A percentile compares a stretch with the other conserved stretches of the same genome.
These are phyloP conservation scores for Bovichtus diacanthus DNA, from an alignment of 2,797 vertebrate genomes.

Conservation along the genomic window DNA sequence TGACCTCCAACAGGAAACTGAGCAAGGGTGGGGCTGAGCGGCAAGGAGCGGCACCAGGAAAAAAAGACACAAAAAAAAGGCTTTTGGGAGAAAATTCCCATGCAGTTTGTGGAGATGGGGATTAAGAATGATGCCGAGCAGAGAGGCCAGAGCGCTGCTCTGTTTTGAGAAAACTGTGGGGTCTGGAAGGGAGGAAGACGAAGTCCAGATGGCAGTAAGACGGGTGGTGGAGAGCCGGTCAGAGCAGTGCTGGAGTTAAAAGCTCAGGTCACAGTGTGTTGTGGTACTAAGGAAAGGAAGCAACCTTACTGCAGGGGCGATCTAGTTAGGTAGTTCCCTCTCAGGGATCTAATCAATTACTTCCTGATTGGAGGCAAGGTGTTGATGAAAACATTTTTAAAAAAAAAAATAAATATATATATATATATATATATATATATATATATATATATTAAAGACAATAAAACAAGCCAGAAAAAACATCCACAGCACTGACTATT, in stretches of 20 bases:
- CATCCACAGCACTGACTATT: conserved; percentile 1
- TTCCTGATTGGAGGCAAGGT: conserved; percentile 57
- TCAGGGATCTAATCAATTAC: conserved; percentile 65
- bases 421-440: too few relatives aligned
- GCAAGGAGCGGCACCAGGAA: conserved; percentile 71
- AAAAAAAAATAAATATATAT: too few relatives aligned
- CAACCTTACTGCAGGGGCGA: conserved; percentile 29
- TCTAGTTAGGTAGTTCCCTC: conserved; percentile 45
- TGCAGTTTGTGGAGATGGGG: conserved; percentile 63
- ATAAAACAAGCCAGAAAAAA: conserved; percentile 32
- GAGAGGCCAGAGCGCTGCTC: conserved; percentile 30
- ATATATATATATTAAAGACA: too few relatives aligned
- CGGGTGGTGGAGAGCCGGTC: conserved; percentile 31
- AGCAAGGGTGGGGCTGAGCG: conserved; percentile 79
- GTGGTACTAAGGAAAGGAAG: conserved; percentile 55
- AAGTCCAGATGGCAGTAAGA: conserved; percentile 65
- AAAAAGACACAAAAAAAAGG: conserved; percentile 46
- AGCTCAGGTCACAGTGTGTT: conserved; percentile 42
- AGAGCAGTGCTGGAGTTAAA: conserved; percentile 51
- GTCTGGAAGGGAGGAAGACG: conserved; percentile 58
- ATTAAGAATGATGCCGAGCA: conserved; percentile 62
- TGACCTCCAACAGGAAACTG: conserved; percentile 84
- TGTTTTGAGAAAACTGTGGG: conserved; percentile 26
- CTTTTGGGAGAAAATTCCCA: conserved; percentile 70
- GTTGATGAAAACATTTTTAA: conserved; percentile 46